A percentile compares a stretch with the other conserved stretches of the same genome.
Conservation (phyloP, 2,797 vertebrate species). For the Peromyscus aztecus region DNA sequence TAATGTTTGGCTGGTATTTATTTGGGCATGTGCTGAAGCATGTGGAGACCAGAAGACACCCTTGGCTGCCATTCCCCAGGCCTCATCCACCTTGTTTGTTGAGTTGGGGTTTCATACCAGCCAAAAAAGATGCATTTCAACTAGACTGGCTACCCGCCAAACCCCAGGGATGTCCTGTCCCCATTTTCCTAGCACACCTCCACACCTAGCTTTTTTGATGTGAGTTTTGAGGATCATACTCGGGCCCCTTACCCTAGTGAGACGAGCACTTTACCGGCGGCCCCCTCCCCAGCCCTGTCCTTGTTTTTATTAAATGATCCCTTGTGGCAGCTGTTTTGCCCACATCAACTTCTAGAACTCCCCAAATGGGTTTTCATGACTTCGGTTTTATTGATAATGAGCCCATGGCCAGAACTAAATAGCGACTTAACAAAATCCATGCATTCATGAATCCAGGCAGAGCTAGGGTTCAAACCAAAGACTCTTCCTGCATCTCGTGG, state of each 20-base stretch:
- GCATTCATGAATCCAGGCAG: background rate
- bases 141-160: background rate
- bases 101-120: background rate
- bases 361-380: background rate
- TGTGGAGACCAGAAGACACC: background rate
- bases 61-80: background rate
- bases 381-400: conserved; percentile 26
- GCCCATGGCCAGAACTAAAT: background rate
- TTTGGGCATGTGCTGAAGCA: background rate
- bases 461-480: background rate
- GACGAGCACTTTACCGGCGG: background rate
- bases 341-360: background rate
- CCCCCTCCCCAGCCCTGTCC: background rate
- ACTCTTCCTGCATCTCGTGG: background rate
- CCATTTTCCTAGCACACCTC: background rate
- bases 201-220: background rate
- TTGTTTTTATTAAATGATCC: background rate
- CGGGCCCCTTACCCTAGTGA: background rate
- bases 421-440: background rate
- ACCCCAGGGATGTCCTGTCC: background rate
- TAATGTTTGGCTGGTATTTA: background rate
- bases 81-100: background rate
- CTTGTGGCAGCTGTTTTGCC: background rate
- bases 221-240: background rate
- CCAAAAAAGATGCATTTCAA: background rate